Conservation (phyloP, 2,797 vertebrate genomes). For the Bradypodion pumilum region DNA sequence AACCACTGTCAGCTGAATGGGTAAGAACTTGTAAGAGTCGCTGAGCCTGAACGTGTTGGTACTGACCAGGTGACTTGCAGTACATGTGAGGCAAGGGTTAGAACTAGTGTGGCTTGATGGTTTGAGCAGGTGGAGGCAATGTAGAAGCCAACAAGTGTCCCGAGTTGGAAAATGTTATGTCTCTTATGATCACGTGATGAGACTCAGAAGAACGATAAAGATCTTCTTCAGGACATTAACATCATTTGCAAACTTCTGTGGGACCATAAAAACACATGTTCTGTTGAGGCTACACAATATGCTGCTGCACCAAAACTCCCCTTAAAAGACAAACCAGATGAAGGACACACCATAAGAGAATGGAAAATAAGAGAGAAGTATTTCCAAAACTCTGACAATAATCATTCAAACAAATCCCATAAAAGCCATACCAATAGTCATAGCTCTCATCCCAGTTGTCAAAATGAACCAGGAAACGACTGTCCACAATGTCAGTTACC, state of each 20-base stretch:
- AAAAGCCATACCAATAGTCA: slow-evolving; percentile 88
- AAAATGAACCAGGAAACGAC: slow-evolving; percentile 92
- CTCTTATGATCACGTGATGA: neutral
- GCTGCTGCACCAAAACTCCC: too few species aligned
- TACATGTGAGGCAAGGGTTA: too few species aligned
- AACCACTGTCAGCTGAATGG: too few species aligned
- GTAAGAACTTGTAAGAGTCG: too few species aligned
- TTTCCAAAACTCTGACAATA: neutral
- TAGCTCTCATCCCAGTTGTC: slow-evolving; percentile 98
- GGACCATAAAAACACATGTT: neutral
- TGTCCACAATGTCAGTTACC: slow-evolving; percentile 87
- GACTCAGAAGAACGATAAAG: neutral
- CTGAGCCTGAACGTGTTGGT: too few species aligned
- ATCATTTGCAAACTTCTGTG: neutral
- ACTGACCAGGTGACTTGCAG: too few species aligned
- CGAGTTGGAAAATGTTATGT: too few species aligned
- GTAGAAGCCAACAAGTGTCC: too few species aligned
- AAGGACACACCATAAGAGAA: neutral
- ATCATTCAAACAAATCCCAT: neutral
- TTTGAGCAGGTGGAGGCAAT: too few species aligned
- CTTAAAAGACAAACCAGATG: too few species aligned
- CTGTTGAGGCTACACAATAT: too few species aligned
- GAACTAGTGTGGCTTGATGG: too few species aligned
- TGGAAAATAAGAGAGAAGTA: neutral
- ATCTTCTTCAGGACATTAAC: neutral